Percentiles rank a stretch among this genome's conserved stretches.
Evolutionary conservation across 2,797 vertebrate genomes (phyloP).

Genomic region (Mycteria americana): DNA sequence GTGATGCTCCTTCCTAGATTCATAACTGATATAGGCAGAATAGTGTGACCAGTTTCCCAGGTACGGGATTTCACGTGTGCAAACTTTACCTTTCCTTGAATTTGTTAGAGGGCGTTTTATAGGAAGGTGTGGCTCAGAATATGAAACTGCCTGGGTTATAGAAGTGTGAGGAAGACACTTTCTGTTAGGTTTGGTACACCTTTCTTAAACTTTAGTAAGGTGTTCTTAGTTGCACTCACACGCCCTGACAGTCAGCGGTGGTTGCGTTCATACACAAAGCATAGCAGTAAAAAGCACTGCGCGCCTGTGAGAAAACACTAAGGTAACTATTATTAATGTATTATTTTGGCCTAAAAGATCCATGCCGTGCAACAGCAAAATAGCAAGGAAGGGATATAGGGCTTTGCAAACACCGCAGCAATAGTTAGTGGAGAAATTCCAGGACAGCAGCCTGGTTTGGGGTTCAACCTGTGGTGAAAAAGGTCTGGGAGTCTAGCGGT

Average conservation of each 20-base stretch:
- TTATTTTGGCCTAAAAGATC: background rate
- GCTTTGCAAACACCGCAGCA: background rate
- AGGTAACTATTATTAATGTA: background rate
- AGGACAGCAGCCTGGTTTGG: background rate
- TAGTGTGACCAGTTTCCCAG: background rate
- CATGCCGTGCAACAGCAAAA: background rate
- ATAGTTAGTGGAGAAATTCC: background rate
- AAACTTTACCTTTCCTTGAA: background rate
- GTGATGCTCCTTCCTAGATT: background rate
- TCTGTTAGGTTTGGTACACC: background rate
- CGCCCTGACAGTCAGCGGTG: background rate
- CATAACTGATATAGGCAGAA: background rate
- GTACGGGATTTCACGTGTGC: background rate
- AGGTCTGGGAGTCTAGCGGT: background rate
- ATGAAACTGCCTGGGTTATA: background rate
- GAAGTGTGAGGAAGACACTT: background rate
- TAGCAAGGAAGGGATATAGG: background rate
- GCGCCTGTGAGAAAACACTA: background rate
- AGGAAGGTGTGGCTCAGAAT: background rate
- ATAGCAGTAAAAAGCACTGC: background rate
- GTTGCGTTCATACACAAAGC: background rate
- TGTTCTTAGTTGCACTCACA: background rate
- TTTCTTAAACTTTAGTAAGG: background rate
- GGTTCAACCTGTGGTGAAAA: background rate
- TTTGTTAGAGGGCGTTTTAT: background rate